Base-by-base conservation (phyloP, 2,888 invertebrate species). In the Halictus ligatus region DNA sequence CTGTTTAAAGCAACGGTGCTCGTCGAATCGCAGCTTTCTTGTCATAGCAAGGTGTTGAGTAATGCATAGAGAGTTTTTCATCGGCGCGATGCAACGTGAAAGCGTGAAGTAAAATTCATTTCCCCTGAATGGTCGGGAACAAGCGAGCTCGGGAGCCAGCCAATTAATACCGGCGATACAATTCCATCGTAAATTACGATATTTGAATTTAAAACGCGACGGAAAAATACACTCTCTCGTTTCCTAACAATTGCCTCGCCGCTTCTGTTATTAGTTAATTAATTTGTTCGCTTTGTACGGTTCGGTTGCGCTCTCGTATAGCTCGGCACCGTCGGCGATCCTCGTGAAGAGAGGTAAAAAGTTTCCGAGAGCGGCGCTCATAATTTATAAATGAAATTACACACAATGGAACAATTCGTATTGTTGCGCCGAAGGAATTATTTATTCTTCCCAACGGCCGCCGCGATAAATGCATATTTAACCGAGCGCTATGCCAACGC, bases 391-490 rank as follows among this genome's bases (percentile, higher is more conserved):
- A 78, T 64, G 78, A 78, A 84, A 84, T 78, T 64, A 78, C 60
- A 72, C 78, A 82, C 82, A 82, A 84, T 82, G 78, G 84, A 78
- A 78, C 84, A 78, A 82, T 84, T 75, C 84, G 84, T 60, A 84
- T 84, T 84, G 82, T 82, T 60, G 78, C 78, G 50, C 58, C 82
- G 50, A 84, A 71, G 84, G 69, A 82, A 82, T 84, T 84, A 84
- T 82, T 84, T 84, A 84, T 84, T 82, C 78, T 82, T 84, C 78
- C 78, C 84, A 82, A 35, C 75, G 75, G 75, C 35, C 64, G 40
- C 58, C 18, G 74, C 78, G 78, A 78, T 82, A 78, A 78, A 82
- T 78, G 81, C 77, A 84, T 84, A 84, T 82, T 84, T 84, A 84
- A 84, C 69, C 29, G 58, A 50, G n/a, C 75, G 75, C 35, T 60